A percentile compares a stretch with the other conserved stretches of the same genome.
Conservation (phyloP, 2,113 vertebrate species). For the Bufo gargarizans region DNA sequence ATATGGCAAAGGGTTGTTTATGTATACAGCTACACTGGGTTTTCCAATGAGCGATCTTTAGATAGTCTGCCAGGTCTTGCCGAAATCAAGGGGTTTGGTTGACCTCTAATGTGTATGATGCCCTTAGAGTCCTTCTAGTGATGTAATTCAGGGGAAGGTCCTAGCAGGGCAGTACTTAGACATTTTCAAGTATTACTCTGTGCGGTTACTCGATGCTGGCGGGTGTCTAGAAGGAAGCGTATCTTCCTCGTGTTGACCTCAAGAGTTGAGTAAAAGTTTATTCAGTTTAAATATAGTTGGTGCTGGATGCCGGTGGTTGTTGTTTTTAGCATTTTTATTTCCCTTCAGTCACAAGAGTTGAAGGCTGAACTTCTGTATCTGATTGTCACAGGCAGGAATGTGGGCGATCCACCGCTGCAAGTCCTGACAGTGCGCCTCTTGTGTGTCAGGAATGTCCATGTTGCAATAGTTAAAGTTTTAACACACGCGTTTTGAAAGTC, state of each 20-base stretch:
- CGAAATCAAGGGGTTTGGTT: no score
- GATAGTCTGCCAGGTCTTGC: no score
- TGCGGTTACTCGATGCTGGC: no score
- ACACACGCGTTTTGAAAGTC: neutral
- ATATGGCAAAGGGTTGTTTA: no score
- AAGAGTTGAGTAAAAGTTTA: constrained; percentile 12
- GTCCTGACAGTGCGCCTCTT: constrained; percentile 18
- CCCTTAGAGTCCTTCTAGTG: neutral
- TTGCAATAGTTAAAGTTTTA: constrained; percentile 19
- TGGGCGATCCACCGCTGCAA: neutral
- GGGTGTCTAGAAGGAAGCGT: neutral
- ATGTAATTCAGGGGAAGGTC: neutral
- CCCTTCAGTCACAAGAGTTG: neutral
- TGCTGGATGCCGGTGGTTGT: neutral
- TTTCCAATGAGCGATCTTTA: no score
- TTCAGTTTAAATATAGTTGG: neutral
- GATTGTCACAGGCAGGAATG: constrained; percentile 30
- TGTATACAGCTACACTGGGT: no score
- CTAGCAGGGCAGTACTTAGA: neutral
- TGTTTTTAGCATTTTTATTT: neutral
- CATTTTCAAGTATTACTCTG: neutral
- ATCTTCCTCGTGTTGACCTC: neutral
- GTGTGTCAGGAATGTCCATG: neutral
- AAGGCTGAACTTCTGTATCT: neutral
- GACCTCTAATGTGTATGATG: no score